phyloP scores from a whole-genome alignment of 2,113 vertebrate species.

The Pterocles gutturalis region DNA sequence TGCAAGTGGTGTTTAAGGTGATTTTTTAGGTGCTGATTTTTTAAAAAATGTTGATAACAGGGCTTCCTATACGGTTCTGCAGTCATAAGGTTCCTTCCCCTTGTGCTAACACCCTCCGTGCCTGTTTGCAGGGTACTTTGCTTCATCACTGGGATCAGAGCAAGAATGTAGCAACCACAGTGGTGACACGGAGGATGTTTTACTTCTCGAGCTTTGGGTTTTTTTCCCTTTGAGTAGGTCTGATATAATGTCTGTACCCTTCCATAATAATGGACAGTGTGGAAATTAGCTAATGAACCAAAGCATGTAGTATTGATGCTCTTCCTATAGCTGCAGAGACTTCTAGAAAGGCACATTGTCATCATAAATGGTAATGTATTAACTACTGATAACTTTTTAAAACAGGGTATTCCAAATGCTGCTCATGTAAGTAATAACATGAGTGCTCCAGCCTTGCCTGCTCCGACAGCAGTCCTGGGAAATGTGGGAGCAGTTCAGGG shows the following conservation, averaged over 20 bases:
- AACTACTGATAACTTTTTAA: constrained; percentile 68
- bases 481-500: constrained; percentile 74
- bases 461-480: constrained; percentile 79
- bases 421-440: constrained; percentile 79
- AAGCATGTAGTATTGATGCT: background rate
- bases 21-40: background rate
- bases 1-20: background rate
- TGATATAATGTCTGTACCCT: background rate
- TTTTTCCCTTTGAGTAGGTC: background rate
- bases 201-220: background rate
- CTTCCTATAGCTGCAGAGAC: background rate
- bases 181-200: background rate
- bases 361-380: background rate
- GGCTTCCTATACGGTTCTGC: background rate
- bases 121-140: background rate
- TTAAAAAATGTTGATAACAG: background rate
- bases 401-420: constrained; percentile 81
- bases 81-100: background rate
- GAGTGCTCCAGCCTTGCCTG: constrained; percentile 79
- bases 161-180: background rate
- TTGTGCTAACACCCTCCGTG: rapidly evolving
- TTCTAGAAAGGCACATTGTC: background rate
- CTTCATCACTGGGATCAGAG: background rate
- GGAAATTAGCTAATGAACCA: background rate
- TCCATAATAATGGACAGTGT: background rate